These are phyloP conservation scores for Lacerta agilis DNA, from an alignment of 2,797 vertebrate genomes.

Conservation along the genomic window DNA sequence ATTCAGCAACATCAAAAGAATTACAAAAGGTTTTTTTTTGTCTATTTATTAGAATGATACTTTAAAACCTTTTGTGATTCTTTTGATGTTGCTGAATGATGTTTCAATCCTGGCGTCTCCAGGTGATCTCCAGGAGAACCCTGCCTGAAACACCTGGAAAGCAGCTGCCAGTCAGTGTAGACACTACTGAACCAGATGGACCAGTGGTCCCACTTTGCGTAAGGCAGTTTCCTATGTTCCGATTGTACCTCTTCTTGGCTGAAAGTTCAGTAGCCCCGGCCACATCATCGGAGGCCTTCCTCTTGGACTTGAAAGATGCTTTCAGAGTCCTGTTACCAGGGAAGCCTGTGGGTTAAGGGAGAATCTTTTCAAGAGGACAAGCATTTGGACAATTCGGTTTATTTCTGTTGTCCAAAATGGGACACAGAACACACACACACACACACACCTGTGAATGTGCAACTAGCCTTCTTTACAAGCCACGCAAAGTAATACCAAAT, in stretches of 20 bases:
- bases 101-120: too few species aligned
- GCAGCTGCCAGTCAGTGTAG: too few species aligned
- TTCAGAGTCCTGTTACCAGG: neutral
- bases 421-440: fast-evolving
- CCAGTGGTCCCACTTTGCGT: too few species aligned
- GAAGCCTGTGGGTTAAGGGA: neutral
- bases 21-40: too few species aligned
- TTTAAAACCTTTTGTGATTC: too few species aligned
- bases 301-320: conserved; percentile 32
- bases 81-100: too few species aligned
- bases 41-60: too few species aligned
- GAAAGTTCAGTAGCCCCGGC: neutral
- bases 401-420: neutral
- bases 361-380: neutral
- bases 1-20: too few species aligned
- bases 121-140: too few species aligned
- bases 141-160: too few species aligned
- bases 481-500: neutral
- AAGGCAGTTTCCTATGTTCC: neutral
- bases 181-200: too few species aligned
- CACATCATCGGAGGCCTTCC: conserved; percentile 51
- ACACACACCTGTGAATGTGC: neutral
- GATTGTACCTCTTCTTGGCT: conserved; percentile 46
- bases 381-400: too few species aligned
- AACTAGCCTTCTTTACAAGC: neutral